Conservation (phyloP, 2,113 vertebrate species). For the Stomatorhinus ivindoensis region DNA sequence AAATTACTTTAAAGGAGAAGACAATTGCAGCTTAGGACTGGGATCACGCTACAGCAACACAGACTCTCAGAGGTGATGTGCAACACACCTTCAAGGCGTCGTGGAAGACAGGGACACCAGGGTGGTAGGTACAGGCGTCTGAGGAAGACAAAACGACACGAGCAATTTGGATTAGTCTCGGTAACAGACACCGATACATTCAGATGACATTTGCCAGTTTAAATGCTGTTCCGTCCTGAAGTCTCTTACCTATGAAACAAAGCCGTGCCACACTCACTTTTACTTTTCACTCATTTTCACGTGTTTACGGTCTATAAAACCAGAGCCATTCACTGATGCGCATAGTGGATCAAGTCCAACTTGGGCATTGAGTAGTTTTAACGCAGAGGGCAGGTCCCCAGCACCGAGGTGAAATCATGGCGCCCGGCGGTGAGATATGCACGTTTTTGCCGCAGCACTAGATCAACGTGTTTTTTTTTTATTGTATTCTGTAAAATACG, state of each 20-base stretch:
- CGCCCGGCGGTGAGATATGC: not conserved
- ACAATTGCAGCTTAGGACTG: not conserved
- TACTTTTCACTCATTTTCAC: not conserved
- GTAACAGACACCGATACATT: not conserved
- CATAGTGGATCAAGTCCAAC: not conserved
- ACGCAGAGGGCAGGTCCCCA: not conserved
- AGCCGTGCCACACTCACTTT: not conserved
- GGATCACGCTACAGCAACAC: not conserved
- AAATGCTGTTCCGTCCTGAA: not conserved
- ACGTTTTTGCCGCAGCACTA: not conserved
- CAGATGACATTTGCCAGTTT: not conserved
- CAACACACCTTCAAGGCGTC: constrained; percentile 88
- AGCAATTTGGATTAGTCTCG: not conserved
- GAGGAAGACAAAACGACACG: not conserved
- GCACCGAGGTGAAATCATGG: not conserved
- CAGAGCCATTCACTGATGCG: not conserved
- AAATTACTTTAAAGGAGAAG: not conserved
- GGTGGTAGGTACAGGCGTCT: constrained; percentile 87
- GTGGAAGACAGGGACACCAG: constrained; percentile 93
- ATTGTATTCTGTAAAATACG: not conserved
- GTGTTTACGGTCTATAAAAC: not conserved
- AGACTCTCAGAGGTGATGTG: not conserved
- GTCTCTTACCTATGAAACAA: not conserved
- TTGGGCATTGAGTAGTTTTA: not conserved
- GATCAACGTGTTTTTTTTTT: not conserved